phyloP scores from a whole-genome alignment of 2,888 invertebrate species.

The Andrena camellia region DNA sequence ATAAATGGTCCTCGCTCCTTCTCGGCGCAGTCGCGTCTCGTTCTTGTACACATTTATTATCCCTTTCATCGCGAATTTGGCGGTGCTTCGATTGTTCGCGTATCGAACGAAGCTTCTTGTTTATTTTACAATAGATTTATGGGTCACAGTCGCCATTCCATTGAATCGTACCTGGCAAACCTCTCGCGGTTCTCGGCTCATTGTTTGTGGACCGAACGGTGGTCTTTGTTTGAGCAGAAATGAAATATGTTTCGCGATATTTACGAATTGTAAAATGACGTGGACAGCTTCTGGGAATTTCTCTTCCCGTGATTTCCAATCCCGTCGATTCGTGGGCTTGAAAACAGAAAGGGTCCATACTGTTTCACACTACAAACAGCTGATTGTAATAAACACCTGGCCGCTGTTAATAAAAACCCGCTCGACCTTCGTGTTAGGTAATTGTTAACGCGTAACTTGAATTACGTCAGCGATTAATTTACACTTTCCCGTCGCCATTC shows the following conservation, averaged over 20 bases:
- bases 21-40: background rate
- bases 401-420: constrained; percentile 5
- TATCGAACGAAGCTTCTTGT: background rate
- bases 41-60: background rate
- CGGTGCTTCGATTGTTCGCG: background rate
- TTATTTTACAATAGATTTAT: background rate
- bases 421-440: background rate
- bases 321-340: background rate
- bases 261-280: background rate
- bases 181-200: background rate
- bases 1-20: background rate
- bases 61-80: background rate
- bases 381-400: background rate
- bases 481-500: background rate
- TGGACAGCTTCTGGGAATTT: background rate
- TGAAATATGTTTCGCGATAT: background rate
- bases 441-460: background rate
- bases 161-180: background rate
- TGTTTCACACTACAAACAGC: background rate
- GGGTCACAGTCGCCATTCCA: background rate
- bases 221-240: constrained; percentile 8
- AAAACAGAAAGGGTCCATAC: background rate
- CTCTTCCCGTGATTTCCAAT: background rate
- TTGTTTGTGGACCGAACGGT: background rate
- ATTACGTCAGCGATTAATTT: constrained; percentile 12